Evolutionary conservation across 53 echinoderm and acorn worm genomes (phyloP), one percentile per base, ranked within the genome.

Genomic region (Echinarachnius parma): DNA sequence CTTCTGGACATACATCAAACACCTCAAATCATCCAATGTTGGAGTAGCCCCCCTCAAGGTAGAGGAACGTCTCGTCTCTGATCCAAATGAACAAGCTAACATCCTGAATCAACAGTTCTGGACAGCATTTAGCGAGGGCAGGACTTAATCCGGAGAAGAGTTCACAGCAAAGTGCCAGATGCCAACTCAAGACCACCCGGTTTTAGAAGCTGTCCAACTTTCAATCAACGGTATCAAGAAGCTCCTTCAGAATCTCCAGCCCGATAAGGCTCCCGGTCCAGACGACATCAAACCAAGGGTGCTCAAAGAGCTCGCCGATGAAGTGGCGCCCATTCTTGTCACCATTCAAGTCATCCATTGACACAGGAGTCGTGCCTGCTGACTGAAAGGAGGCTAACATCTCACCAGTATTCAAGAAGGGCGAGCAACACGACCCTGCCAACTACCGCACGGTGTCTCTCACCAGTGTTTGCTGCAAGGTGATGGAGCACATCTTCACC

Each of bases 401-500:
- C 8, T 7, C 39, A 10, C 62, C 62, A 5, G 14, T 62, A 14
- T 62, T 62, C 42, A 62, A 62, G 39, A 62, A 63, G 63, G 63
- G 63, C 13, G 63, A 63, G 3, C 63, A 39, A 25, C 11, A 36
- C 35, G 63, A 63, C 9, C 39, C 63, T 37, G 26, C 63, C 23
- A 63, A 63, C 42, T 63, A 63, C 63, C 33, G 63, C 15, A 36
- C 45, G 9, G 26, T 63, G 26, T 63, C 63, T 22, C 42, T 44
- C 3, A 63, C 63, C 3, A 23, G 63, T 27, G 0, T 63, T 26
- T 63, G 63, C 44, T 25, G 44, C 10, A 37, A 62, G 34, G 36
- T 62, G 31, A 24, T 64, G 8, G 64, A 64, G 14, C n/a, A 64
- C 57, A n/a, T n/a, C n/a, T n/a, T n/a, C n/a, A n/a, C n/a, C n/a